Evolutionary conservation across 2,113 vertebrate species (phyloP), one percentile per base, ranked within the genome.

Genomic region (Rhabdornis inornatus): DNA sequence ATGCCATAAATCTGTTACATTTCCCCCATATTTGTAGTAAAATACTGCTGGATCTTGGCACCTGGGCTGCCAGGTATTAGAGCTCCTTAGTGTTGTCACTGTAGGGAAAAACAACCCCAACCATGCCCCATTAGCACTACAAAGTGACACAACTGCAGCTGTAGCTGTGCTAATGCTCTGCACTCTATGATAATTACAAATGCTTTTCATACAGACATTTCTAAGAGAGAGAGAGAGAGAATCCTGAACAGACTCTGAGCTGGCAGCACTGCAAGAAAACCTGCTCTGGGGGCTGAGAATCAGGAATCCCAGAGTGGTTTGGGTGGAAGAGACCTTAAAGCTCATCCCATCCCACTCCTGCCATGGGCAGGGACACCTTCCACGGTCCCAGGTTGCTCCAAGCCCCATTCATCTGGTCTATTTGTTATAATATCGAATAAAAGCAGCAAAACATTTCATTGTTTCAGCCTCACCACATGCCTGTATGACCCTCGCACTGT

Each of bases 121-220:
- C 74, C 74, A 53, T 35, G 56, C 15, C 21, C 93, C 49, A 79
- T 94, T 95, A 87, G 69, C 96, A 91, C 84, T 95, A 82, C 91
- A 92, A 95, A 95, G 93, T 92, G 95, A 97, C 95, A 96, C 93
- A 81, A 30, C 49, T 89, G 81, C 44, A 93, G 77, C 89, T 92
- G 3, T 68, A 77, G 28, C 89, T 94, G 89, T 84, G 83, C 89
- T 95, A 87, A 94, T 87, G 89, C 79, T 69, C 91, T 76, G 74
- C 78, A 30, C 89, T 89, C 69, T 89, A 70, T 59, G 91, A 89
- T 91, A 95, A 95, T 94, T 96, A 92, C 70, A 89, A 92, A 87
- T 87, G 91, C 87, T 96, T 92, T 94, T 87, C 81, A 68, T 56
- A 69, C 42, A 19, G 19, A 47, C n/a, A 14, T 9, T 52, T 60